Evolutionary conservation across 1,140 invertebrate species (phyloP).

Genomic region (Lucilia cuprina): DNA sequence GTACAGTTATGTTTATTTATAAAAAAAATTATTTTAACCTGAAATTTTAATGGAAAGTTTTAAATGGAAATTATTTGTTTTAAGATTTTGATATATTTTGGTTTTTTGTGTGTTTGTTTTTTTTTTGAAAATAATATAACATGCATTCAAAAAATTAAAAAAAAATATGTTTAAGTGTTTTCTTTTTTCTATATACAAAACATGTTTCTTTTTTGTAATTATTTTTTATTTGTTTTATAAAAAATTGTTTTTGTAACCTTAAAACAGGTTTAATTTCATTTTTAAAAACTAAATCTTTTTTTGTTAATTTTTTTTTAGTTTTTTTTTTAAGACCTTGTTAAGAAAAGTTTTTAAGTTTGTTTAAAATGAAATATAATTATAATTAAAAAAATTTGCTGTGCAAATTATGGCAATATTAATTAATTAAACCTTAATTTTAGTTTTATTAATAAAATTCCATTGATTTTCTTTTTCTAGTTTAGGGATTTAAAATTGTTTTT

Average conservation of each 20-base stretch:
- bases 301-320: conserved; percentile 40
- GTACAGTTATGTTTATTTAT: not conserved
- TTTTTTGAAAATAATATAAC: not conserved
- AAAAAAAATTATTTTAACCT: conserved; percentile 38
- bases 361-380: no score
- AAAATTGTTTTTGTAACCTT: conserved; percentile 49
- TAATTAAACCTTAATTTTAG: conserved; percentile 27
- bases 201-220: not conserved
- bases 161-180: not conserved
- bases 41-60: conserved; percentile 42
- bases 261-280: conserved; percentile 42
- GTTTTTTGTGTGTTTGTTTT: not conserved
- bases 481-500: no score
- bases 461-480: not conserved
- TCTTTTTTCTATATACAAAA: not conserved
- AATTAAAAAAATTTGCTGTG: conserved; percentile 52
- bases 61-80: conserved; percentile 50
- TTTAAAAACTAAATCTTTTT: conserved; percentile 36
- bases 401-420: conserved; percentile 57
- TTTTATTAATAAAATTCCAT: not conserved
- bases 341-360: no score
- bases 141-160: conserved; percentile 1
- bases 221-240: conserved; percentile 10
- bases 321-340: not conserved
- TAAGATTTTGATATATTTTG: not conserved